Base-by-base conservation (phyloP, 2,113 vertebrate genomes). In the Ammodytes marinus region DNA sequence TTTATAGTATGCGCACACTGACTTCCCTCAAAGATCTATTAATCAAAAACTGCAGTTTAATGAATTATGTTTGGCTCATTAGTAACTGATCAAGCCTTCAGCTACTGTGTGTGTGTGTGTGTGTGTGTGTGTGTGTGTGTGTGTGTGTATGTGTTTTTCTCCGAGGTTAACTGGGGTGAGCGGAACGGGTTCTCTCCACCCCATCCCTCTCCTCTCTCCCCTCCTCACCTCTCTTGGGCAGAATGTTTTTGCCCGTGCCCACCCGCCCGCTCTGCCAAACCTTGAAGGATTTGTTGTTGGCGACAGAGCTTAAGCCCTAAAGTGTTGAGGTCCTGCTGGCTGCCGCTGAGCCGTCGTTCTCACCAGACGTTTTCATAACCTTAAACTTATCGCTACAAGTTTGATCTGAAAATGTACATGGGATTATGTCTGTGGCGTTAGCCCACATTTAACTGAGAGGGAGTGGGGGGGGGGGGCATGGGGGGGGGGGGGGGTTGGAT, bases 341-440 rank as follows among this genome's bases (percentile, higher is more conserved):
- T 70, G 72, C 68, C 52, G 59, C 84, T 82, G 84, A 87, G 84
- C 85, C 27, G 79, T 61, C 77, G 77, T 88, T 91, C 84, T 81
- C 82, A 37, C 60, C 87, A 91, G 88, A 90, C 88, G 17, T 87
- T 89, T 88, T 89, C 86, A 91, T 89, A 94, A 91, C 91, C 89
- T 87, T 83, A 91, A 27, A 92, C 73, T 91, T 91, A 88, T 90
- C 88, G 49, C 84, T 86, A 89, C 92, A 90, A 92, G 89, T 94
- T 90, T 90, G 86, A 91, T 91, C 89, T 91, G 55, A 76, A 61
- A 86, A 91, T 90, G 90, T 92, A 88, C 88, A 88, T 17, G 68
- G 89, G 93, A 93, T 93, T 93, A 94, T 81, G 89, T 84, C 87
- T 86, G 88, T 52, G 75, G 76, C 72, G 39, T 85, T 89, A 83